These are phyloP conservation scores for Riparia riparia DNA, from an alignment of 2,113 vertebrate genomes.

Conservation along the genomic window DNA sequence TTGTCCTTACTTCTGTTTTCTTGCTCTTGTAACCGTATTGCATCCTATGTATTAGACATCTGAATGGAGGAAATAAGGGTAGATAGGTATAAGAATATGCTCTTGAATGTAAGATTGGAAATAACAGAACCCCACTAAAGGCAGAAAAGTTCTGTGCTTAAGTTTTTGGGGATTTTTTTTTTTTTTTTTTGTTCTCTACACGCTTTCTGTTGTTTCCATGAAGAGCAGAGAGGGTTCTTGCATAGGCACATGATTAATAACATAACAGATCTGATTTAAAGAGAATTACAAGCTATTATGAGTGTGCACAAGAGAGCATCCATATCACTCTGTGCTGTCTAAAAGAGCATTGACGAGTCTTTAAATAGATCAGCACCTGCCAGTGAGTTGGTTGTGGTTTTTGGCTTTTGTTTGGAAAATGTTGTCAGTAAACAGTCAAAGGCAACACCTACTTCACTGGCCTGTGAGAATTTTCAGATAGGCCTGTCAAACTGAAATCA, in stretches of 20 bases:
- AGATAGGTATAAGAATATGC: background rate
- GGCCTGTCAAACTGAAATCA: background rate
- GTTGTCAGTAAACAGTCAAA: background rate
- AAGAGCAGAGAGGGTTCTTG: background rate
- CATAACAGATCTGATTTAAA: background rate
- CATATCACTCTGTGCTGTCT: background rate
- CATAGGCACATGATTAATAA: background rate
- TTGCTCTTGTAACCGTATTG: background rate
- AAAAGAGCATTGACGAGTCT: background rate
- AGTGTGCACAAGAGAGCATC: background rate
- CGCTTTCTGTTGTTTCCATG: background rate
- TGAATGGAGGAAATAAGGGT: background rate
- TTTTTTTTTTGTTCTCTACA: background rate
- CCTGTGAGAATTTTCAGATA: background rate
- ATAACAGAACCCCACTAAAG: background rate
- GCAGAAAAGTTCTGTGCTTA: background rate
- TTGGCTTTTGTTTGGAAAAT: slow-evolving; percentile 7
- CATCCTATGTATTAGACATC: background rate
- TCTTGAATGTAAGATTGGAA: background rate
- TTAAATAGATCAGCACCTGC: slow-evolving; percentile 7
- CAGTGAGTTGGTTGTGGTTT: background rate
- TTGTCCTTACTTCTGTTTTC: background rate
- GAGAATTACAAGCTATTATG: background rate
- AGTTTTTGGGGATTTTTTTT: background rate
- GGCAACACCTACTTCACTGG: background rate